Percentiles rank a stretch among this genome's conserved stretches.
phyloP scores from a whole-genome alignment of 2,888 invertebrate species.

The Seira sanloemensis region DNA sequence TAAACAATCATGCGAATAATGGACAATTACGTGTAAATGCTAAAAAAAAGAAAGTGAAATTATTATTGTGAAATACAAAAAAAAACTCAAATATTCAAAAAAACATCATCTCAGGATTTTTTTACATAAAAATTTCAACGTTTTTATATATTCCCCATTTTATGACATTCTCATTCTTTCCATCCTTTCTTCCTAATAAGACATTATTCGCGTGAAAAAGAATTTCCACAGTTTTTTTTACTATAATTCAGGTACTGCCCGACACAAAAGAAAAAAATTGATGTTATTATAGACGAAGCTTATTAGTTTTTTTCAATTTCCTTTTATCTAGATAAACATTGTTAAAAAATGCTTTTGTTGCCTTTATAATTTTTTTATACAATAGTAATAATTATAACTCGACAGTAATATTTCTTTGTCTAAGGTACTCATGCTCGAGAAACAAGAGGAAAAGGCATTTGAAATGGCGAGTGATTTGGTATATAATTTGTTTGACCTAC shows the following conservation, averaged over 20 bases:
- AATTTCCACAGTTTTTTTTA: constrained; percentile 30
- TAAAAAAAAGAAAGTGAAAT: too few relatives aligned
- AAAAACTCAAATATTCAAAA: too few relatives aligned
- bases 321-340: not conserved
- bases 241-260: constrained; percentile 63
- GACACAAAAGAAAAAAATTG: constrained; percentile 46
- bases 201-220: constrained; percentile 30
- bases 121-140: too few relatives aligned
- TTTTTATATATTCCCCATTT: too few relatives aligned
- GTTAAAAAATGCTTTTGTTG: not conserved
- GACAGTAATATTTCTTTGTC: not conserved
- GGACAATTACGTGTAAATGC: too few relatives aligned
- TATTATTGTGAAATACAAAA: too few relatives aligned
- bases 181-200: constrained; percentile 21
- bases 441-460: constrained; percentile 8
- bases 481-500: not conserved
- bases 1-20: too few relatives aligned
- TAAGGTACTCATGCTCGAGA: constrained; percentile 3
- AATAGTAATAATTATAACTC: not conserved
- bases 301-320: constrained; percentile 17
- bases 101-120: too few relatives aligned
- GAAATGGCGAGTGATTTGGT: not conserved
- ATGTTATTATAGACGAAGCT: constrained; percentile 28
- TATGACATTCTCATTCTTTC: constrained; percentile 19
- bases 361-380: not conserved